Base-by-base conservation (phyloP, 2,797 vertebrate genomes). In the Meda fulgida region DNA sequence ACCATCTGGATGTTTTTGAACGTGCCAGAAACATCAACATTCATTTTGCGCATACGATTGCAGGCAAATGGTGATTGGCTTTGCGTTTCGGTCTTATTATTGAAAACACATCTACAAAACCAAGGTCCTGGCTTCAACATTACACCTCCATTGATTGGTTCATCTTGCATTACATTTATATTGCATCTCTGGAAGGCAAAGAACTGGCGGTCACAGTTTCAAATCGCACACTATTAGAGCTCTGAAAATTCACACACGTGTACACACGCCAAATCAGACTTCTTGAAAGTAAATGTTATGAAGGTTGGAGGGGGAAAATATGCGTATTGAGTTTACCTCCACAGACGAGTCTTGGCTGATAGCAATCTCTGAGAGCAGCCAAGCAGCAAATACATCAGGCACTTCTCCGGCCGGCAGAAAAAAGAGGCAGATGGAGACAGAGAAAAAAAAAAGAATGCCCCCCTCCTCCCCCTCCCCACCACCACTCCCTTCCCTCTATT, bases 321-420 rank as follows among this genome's bases (percentile, higher is more conserved):
- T 85, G 84, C 48, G 88, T 87, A 87, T 88, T 87, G 90, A 89
- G 90, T 91, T 89, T 87, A 89, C 85, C 87, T 86, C 85, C 91
- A 89, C 85, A 91, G 92, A 88, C 88, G 89, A 89, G 84, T 87
- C 88, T 83, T 91, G 91, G 89, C 88, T 91, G 91, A 93, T 94
- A 89, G 92, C 93, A 94, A 92, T 95, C 92, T 94, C 93, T 94
- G 92, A 94, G 91, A 93, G 93, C 95, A 93, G 93, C 95, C 93
- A 93, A 93, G 94, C 93, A 95, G 92, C 92, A 95, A 94, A 94
- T 94, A 95, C 94, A 95, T 95, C 94, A 94, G 91, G 92, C 91
- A 86, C 89, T 89, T 91, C 94, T 94, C 93, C 93, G 93, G 92
- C 89, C 90, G 92, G 84, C 89, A 91, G 86, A 87, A 89, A 84